Conservation (phyloP, 2,113 vertebrate genomes). For the Opisthocomus hoazin region DNA sequence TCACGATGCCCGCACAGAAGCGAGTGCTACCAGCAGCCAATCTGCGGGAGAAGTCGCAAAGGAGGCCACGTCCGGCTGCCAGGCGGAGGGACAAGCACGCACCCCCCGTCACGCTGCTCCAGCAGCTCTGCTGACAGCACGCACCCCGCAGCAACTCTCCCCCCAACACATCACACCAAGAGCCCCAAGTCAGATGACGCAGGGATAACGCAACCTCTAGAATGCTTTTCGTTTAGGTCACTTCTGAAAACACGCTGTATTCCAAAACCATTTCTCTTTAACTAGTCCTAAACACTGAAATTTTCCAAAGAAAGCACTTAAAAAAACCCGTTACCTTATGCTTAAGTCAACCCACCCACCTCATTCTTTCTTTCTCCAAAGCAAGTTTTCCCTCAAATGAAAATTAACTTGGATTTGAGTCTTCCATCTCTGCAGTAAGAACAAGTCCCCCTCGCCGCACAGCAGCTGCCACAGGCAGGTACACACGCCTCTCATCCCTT, state of each 20-base stretch:
- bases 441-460: neutral
- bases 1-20: conserved; percentile 91
- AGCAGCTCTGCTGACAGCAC: neutral
- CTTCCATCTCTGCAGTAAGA: neutral
- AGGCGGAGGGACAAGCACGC: neutral
- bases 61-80: neutral
- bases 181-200: accelerated
- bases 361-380: neutral
- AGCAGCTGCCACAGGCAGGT: neutral
- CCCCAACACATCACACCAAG: neutral
- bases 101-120: neutral
- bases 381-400: neutral
- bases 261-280: neutral
- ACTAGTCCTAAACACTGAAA: neutral
- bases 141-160: neutral
- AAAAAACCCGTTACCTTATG: neutral
- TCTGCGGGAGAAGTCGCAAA: conserved; percentile 64
- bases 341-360: neutral
- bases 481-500: neutral
- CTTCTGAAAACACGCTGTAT: accelerated
- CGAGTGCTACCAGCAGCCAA: conserved; percentile 92
- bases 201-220: neutral
- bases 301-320: neutral
- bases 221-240: neutral
- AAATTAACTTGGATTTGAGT: neutral